Percentiles rank a stretch among this genome's conserved stretches.
Evolutionary conservation across 2,888 invertebrate genomes (phyloP).

Genomic region (Zygogramma bicolorata): DNA sequence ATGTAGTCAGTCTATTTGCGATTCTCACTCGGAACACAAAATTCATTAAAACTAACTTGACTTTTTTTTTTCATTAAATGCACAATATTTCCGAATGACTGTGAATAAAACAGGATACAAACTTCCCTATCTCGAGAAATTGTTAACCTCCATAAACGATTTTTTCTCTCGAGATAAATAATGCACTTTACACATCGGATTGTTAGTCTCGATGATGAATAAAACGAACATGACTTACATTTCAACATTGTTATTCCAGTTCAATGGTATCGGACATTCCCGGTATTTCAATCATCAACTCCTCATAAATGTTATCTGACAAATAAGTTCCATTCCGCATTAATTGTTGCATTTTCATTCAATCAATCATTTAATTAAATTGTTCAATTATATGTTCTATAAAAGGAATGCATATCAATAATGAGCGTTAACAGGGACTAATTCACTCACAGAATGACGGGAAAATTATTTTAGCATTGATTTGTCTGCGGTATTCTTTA

Average conservation of each 20-base stretch:
- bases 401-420: conserved; percentile 1
- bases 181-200: too few relatives aligned
- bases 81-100: too few relatives aligned
- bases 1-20: too few relatives aligned
- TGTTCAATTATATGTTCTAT: conserved; percentile 4
- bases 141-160: too few relatives aligned
- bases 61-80: too few relatives aligned
- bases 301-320: background rate
- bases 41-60: too few relatives aligned
- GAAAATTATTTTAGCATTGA: background rate
- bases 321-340: background rate
- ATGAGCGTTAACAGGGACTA: background rate
- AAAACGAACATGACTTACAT: background rate
- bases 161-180: too few relatives aligned
- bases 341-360: background rate
- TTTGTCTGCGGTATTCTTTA: background rate
- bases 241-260: background rate
- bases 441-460: background rate
- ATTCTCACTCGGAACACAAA: too few relatives aligned
- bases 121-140: too few relatives aligned
- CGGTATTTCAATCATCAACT: background rate
- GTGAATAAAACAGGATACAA: too few relatives aligned
- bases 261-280: background rate
- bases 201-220: too few relatives aligned
- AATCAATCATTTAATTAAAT: background rate